Percentiles rank a stretch among this genome's conserved stretches.
phyloP scores from a whole-genome alignment of 2,797 vertebrate species.

The Thripadectes ignobilis region DNA sequence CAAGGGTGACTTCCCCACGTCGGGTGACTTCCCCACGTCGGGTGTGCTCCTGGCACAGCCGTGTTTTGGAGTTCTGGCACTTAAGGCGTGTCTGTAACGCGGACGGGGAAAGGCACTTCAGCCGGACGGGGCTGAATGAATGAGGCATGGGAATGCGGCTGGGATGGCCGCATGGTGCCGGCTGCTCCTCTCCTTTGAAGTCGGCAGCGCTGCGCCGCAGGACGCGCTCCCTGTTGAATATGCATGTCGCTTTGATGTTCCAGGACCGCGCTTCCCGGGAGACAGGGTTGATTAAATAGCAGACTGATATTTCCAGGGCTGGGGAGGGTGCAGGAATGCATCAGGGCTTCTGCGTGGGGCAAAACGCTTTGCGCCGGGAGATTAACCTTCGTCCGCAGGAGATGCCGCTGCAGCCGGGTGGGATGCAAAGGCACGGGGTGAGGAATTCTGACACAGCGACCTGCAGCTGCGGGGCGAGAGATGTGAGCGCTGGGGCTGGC shows the following conservation, averaged over 20 bases:
- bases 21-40: accelerated
- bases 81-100: background rate
- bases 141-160: background rate
- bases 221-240: constrained; percentile 37
- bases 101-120: background rate
- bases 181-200: background rate
- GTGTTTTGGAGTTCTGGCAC: background rate
- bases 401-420: accelerated
- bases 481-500: background rate
- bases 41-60: background rate
- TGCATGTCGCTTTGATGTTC: constrained; percentile 48
- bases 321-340: background rate
- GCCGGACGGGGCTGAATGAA: background rate
- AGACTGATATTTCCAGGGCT: background rate
- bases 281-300: constrained; percentile 34
- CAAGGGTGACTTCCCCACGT: accelerated
- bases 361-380: background rate
- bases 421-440: accelerated
- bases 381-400: background rate
- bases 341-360: background rate
- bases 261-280: constrained; percentile 10
- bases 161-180: background rate
- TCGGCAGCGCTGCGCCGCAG: background rate
- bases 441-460: background rate
- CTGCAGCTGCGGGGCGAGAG: accelerated